phyloP scores from a whole-genome alignment of 2,888 invertebrate species.

The Coelinius sp. region DNA sequence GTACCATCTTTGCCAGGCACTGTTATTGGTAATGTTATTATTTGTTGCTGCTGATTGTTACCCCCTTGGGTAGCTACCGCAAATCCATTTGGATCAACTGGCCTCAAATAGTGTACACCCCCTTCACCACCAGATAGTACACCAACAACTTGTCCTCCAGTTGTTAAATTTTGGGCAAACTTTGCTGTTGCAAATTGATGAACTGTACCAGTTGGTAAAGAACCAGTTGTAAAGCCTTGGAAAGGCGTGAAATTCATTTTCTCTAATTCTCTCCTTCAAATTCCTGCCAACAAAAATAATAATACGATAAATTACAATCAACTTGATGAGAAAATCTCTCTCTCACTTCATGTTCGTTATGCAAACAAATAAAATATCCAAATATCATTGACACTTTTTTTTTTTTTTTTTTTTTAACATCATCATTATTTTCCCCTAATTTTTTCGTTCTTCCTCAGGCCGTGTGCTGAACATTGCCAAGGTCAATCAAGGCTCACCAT shows the following conservation, averaged over 20 bases:
- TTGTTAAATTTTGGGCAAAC: slow-evolving; percentile 79
- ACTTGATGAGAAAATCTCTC: too few species aligned
- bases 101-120: slow-evolving; percentile 82
- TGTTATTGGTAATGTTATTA: slow-evolving; percentile 85
- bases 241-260: slow-evolving; percentile 87
- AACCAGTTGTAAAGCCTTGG: slow-evolving; percentile 75
- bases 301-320: too few species aligned
- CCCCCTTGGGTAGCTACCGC: slow-evolving; percentile 63
- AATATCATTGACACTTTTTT: too few species aligned
- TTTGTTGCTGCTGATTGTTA: slow-evolving; percentile 74
- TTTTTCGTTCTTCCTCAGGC: too few species aligned
- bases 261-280: slow-evolving; percentile 43
- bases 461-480: too few species aligned
- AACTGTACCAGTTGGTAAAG: slow-evolving; percentile 75
- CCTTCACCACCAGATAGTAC: slow-evolving; percentile 80
- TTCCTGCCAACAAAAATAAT: slow-evolving; percentile 41
- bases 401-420: too few species aligned
- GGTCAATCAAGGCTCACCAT: too few species aligned
- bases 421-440: too few species aligned
- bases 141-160: slow-evolving; percentile 80
- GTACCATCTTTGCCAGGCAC: slow-evolving; percentile 84
- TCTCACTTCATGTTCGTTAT: too few species aligned
- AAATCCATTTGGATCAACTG: slow-evolving; percentile 74
- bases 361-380: too few species aligned
- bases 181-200: slow-evolving; percentile 78